These are phyloP conservation scores for Bemisia tabaci DNA, from an alignment of 1,140 invertebrate genomes.

Conservation along the genomic window DNA sequence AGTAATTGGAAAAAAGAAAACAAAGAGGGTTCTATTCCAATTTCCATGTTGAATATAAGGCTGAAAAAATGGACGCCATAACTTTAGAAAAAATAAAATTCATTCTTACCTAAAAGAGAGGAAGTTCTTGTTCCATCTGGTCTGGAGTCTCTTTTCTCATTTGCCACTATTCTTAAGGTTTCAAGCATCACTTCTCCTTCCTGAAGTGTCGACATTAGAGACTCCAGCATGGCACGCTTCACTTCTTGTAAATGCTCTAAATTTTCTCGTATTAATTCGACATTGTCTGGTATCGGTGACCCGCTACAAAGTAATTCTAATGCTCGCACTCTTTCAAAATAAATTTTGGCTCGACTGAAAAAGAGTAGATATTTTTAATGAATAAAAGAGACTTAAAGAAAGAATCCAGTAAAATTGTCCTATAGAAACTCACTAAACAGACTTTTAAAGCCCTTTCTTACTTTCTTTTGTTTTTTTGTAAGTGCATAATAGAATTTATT, in stretches of 20 bases:
- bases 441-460: too few species aligned
- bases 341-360: slow-evolving; percentile 48
- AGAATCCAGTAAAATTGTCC: too few species aligned
- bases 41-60: too few species aligned
- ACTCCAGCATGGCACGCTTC: slow-evolving; percentile 53
- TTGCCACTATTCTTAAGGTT: slow-evolving; percentile 44
- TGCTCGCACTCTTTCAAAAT: slow-evolving; percentile 49
- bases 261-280: slow-evolving; percentile 48
- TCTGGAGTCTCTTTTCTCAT: slow-evolving; percentile 57
- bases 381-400: background rate
- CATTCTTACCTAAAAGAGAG: background rate
- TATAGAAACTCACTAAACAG: too few species aligned
- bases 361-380: too few species aligned
- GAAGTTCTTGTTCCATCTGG: slow-evolving; percentile 38
- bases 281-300: slow-evolving; percentile 47
- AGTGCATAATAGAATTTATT: background rate
- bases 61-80: too few species aligned
- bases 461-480: background rate
- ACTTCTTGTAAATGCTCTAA: slow-evolving; percentile 47
- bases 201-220: slow-evolving; percentile 59
- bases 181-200: slow-evolving; percentile 63
- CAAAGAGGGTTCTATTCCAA: too few species aligned
- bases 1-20: too few species aligned
- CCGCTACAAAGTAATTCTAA: slow-evolving; percentile 48
- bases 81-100: too few species aligned